A percentile compares a stretch with the other conserved stretches of the same genome.
Evolutionary conservation across 2,888 invertebrate species (phyloP).

Genomic region (Cepaea hortensis): DNA sequence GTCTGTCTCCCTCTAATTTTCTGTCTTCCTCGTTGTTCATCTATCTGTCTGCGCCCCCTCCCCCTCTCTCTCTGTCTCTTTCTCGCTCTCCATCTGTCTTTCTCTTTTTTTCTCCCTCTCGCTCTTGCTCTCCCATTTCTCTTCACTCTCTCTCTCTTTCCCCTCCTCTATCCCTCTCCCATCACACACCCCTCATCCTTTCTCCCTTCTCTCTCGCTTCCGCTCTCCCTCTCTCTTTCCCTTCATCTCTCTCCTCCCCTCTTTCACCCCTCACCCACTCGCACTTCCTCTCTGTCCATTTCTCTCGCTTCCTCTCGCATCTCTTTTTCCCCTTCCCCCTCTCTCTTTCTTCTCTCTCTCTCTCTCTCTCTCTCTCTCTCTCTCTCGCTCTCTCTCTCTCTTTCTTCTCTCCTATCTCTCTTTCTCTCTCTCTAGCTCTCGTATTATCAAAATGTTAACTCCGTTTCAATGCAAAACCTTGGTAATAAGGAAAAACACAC

Average conservation of each 20-base stretch:
- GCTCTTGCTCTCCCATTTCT: not conserved
- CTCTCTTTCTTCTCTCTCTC: not conserved
- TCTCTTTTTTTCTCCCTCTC: not conserved
- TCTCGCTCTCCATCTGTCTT: not conserved
- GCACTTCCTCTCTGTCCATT: not conserved
- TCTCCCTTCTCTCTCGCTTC: not conserved
- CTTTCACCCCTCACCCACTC: not conserved
- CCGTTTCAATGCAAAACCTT: no score
- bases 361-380: constrained; percentile 1
- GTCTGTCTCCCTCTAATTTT: not conserved
- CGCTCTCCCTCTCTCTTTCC: not conserved
- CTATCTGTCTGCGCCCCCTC: not conserved
- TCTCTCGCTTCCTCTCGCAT: not conserved
- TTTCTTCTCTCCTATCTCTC: not conserved
- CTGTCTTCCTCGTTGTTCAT: not conserved
- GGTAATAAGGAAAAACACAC: no score
- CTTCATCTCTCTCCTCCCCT: not conserved
- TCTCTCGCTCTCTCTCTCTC: not conserved
- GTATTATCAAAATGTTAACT: no score
- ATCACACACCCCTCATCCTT: not conserved
- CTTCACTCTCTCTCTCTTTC: not conserved
- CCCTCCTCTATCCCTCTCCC: not conserved
- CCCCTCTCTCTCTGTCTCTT: not conserved
- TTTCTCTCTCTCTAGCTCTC: not conserved
- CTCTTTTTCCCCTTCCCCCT: not conserved